Evolutionary conservation across 2,888 invertebrate species (phyloP).

Genomic region (Thecocarcelia acutangulata): DNA sequence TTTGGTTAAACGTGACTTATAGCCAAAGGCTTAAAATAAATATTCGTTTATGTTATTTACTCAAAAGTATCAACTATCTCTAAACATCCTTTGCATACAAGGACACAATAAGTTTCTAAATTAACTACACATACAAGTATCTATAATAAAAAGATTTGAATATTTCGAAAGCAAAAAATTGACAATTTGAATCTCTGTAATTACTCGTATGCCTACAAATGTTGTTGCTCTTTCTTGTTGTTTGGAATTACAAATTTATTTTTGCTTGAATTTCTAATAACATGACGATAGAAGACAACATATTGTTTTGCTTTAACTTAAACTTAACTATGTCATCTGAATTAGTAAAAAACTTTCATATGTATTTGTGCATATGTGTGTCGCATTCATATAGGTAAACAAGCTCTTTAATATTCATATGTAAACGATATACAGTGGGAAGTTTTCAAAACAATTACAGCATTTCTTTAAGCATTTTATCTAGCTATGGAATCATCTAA

Average conservation of each 20-base stretch:
- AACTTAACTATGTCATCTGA: constrained; percentile 23
- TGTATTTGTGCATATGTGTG: background rate
- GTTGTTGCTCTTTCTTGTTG: constrained; percentile 2
- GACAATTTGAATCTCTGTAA: background rate
- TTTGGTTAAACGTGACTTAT: background rate
- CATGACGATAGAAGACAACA: constrained; percentile 30
- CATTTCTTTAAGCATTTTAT: too few species aligned
- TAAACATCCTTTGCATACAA: background rate
- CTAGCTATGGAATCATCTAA: too few species aligned
- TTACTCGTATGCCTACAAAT: constrained; percentile 25
- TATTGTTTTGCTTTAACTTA: constrained; percentile 22
- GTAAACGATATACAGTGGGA: constrained; percentile 5
- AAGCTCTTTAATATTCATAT: background rate
- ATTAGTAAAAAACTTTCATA: constrained; percentile 20
- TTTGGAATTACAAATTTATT: constrained; percentile 16
- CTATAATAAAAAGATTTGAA: background rate
- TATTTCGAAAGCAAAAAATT: background rate
- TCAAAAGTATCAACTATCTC: background rate
- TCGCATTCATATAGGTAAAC: background rate
- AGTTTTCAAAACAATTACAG: too few species aligned
- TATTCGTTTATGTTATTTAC: too few species aligned
- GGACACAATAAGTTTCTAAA: background rate
- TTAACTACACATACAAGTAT: background rate
- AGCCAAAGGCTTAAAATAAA: too few species aligned
- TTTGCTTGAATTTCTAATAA: constrained; percentile 3